These are phyloP conservation scores for Leptarthrus brevirostris DNA, from an alignment of 2,888 invertebrate species.

Conservation along the genomic window DNA sequence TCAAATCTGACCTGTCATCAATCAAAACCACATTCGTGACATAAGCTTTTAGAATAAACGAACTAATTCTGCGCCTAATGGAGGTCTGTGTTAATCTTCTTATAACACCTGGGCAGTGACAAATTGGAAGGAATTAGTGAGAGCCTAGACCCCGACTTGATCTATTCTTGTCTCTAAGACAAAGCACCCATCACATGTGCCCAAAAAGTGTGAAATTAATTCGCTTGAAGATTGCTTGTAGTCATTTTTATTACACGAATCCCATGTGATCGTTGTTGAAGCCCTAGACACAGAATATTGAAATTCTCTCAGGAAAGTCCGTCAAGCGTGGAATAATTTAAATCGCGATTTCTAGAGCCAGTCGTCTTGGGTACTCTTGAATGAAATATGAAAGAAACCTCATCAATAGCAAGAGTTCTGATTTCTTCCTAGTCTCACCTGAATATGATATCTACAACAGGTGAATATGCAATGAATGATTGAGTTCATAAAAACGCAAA, in stretches of 20 bases:
- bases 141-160: not conserved
- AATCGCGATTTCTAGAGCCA: not conserved
- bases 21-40: not conserved
- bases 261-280: not conserved
- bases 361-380: not conserved
- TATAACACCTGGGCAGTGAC: slow-evolving; percentile 1
- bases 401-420: not conserved
- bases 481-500: not conserved
- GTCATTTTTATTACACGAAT: not conserved
- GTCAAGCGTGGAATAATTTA: slow-evolving; percentile 43
- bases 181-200: not conserved
- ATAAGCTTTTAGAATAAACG: not conserved
- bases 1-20: not conserved
- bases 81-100: not conserved
- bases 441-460: not conserved
- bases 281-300: not conserved
- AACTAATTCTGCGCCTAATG: not conserved
- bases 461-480: slow-evolving; percentile 6
- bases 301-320: slow-evolving; percentile 50
- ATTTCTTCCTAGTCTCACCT: slow-evolving; percentile 4
- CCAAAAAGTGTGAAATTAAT: slow-evolving; percentile 50
- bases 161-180: not conserved
- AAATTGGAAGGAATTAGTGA: not conserved
- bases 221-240: slow-evolving; percentile 43
- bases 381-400: not conserved